phyloP scores from a whole-genome alignment of 2,113 vertebrate genomes.

The Anas platyrhynchos region DNA sequence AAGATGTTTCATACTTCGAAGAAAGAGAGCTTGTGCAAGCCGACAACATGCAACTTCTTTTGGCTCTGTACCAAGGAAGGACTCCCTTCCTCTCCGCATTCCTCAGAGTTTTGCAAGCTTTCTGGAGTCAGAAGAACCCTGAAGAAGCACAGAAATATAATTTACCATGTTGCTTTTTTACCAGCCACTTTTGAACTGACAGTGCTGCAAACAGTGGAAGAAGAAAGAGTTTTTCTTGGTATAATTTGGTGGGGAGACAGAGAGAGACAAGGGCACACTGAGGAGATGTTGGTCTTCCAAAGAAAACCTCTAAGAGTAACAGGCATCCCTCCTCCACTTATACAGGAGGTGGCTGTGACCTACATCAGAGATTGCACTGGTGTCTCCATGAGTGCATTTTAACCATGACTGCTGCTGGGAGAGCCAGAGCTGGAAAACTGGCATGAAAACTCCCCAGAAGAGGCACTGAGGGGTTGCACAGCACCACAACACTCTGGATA shows the following conservation, averaged over 20 bases:
- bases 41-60: not conserved
- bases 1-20: not conserved
- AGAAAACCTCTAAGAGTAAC: slow-evolving; percentile 3
- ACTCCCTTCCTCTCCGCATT: not conserved
- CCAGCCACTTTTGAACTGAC: not conserved
- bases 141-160: not conserved
- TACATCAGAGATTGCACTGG: slow-evolving; percentile 31
- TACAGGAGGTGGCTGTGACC: not conserved
- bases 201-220: not conserved
- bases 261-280: not conserved
- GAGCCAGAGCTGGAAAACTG: not conserved
- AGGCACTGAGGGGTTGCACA: not conserved
- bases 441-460: not conserved
- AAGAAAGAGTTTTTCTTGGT: not conserved
- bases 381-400: not conserved
- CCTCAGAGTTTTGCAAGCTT: not conserved
- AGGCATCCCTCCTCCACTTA: slow-evolving; percentile 34
- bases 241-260: not conserved
- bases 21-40: not conserved
- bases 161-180: not conserved
- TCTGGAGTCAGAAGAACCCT: not conserved
- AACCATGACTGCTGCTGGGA: not conserved
- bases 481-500: not conserved
- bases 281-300: not conserved
- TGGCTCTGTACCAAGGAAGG: not conserved